Evolutionary conservation across 2,797 vertebrate genomes (phyloP), one percentile per base, ranked within the genome.

Genomic region (Acipenser transmontanus): DNA sequence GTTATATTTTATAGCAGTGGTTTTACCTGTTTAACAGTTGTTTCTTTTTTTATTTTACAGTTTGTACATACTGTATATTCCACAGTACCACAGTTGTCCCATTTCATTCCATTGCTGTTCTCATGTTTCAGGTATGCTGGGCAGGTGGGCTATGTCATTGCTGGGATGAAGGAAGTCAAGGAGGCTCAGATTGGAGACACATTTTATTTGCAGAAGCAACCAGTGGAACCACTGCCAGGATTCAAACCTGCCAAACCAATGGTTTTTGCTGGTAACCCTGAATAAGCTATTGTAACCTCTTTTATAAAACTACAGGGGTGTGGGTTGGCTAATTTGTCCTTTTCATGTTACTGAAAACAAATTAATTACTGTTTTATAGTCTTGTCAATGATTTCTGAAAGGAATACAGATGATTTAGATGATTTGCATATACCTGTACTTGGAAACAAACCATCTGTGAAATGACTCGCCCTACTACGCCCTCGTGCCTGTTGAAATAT

Each of bases 111-210:
- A 57, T 57, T 51, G 9, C 56, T 60, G 62, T 7, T 49, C 56
- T 86, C 34, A 34, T 81, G 73, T 72, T 87, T 79, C 70, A 99
- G 97, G 70, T 94, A 90, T 77, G 94, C 96, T 64, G 97, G 97
- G 66, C 97, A 99, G 78, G 97, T 99, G 82, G 97, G 97, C 71
- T 99, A 95, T 77, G 70, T 99, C 57, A 81, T 96, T 72, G 91
- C 95, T 73, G 97, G 97, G 69, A 99, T 99, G 95, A 98, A 96
- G 84, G 92, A 95, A 10, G 93, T 98, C 76, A 93, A 94, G 50
- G 97, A 99, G 83, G 96, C 96, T 59, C 97, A 99, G 92, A 92
- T 98, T 79, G 97, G 97, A 76, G 97, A 99, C 82, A 99, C 97
- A 0, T 83, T 99, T 10, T 91, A 89, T 85, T 89, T 84, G 71